Percentiles rank a stretch among this genome's conserved stretches.
Conservation (phyloP, 2,888 invertebrate genomes). For the Adela reaumurella region DNA sequence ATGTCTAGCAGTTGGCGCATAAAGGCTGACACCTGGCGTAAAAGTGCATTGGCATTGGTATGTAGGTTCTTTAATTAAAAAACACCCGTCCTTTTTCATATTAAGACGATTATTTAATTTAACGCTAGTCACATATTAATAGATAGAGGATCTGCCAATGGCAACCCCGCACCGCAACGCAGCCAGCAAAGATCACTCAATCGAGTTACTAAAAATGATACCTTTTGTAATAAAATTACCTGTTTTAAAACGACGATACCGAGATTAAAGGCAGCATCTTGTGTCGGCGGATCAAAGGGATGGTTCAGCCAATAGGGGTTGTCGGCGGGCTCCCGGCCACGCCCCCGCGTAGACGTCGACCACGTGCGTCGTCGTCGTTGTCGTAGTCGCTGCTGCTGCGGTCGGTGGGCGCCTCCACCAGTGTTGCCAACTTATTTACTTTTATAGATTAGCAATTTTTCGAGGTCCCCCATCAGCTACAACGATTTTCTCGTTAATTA, state of each 20-base stretch:
- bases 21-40: no score
- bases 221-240: conserved; percentile 55
- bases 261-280: conserved; percentile 54
- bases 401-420: conserved; percentile 7
- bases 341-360: conserved; percentile 34
- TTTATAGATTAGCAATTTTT: not conserved
- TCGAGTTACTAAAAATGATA: not conserved
- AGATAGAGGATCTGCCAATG: no score
- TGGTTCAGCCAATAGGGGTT: conserved; percentile 28
- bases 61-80: no score
- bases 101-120: no score
- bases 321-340: conserved; percentile 16
- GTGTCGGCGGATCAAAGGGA: conserved; percentile 50
- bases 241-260: conserved; percentile 54
- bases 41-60: no score
- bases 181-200: not conserved
- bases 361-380: conserved; percentile 52
- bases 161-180: no score
- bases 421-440: not conserved
- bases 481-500: not conserved
- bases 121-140: no score
- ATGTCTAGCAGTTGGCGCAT: no score
- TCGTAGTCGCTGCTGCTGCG: conserved; percentile 26
- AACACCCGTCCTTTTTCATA: no score
- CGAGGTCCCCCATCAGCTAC: not conserved